Evolutionary conservation across 1,140 invertebrate species (phyloP), one percentile per base, ranked within the genome.

Genomic region (Heliconius eleuchia): DNA sequence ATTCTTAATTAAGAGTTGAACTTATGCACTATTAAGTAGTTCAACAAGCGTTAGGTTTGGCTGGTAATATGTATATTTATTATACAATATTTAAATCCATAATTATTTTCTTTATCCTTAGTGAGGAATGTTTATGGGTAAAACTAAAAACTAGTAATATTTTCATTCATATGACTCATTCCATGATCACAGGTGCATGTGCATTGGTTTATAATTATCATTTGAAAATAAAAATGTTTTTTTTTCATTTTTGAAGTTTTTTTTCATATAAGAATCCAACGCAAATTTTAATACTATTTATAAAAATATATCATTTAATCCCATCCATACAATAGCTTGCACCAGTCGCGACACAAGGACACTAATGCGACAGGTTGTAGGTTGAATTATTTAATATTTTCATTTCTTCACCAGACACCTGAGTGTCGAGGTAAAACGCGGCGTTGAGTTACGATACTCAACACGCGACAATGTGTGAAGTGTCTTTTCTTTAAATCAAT

Each of bases 141-240:
- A 66, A 66, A 60, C 55, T 85, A 83, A 81, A 85, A 85, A 80
- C 76, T 83, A 84, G 82, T 71, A 74, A 77, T 73, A 70, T 74
- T 83, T 76, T 81, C 78, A 79, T 78, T 81, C 73, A 78, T 78
- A 72, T 81, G 74, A 84, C 79, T 84, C 83, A 84, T 84, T 84
- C 83, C 83, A 84, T 80, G 23, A 77, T 74, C 81, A 80, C 78
- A 79, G 81, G 78, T 79, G 81, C 76, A 78, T 78, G 78, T 77
- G 80, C 66, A 79, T 79, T 80, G 75, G 77, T 82, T 78, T 50
- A 78, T 82, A 66, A 82, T 73, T 79, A 80, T 81, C 73, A 81
- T 77, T 78, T 77, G 73, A 74, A 80, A 78, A 71, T 77, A 81
- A 78, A 74, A 57, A 76, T 81, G 76, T 81, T 81, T 81, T 81